phyloP scores from a whole-genome alignment of 1,140 invertebrate species.

The Aphaenogaster floridana region DNA sequence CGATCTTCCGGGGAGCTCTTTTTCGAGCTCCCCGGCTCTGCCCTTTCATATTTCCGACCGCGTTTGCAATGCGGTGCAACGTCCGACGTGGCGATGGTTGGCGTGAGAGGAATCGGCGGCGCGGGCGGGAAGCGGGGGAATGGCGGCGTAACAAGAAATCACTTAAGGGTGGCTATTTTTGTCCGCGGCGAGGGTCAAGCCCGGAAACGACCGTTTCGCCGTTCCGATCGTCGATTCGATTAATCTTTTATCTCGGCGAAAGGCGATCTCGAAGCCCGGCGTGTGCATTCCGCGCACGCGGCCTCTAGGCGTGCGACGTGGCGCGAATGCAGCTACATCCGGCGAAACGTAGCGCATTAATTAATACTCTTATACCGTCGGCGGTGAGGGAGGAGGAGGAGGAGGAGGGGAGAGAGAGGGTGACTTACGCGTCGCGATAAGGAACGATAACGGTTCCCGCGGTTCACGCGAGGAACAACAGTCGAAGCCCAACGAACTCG shows the following conservation, averaged over 20 bases:
- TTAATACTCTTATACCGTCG: constrained; percentile 43
- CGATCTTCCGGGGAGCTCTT: constrained; percentile 41
- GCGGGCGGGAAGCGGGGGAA: no score
- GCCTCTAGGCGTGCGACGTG: constrained; percentile 3
- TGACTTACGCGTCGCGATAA: constrained; percentile 20
- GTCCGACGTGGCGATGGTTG: not conserved
- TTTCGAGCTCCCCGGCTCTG: not conserved
- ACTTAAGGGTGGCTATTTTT: constrained; percentile 53
- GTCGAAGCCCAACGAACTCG: not conserved
- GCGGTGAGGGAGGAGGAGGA: not conserved
- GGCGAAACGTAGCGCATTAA: constrained; percentile 37
- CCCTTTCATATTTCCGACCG: constrained; percentile 35
- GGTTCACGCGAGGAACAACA: not conserved
- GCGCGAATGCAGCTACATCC: constrained; percentile 33
- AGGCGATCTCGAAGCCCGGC: not conserved
- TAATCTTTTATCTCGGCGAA: constrained; percentile 35
- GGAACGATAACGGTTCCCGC: not conserved
- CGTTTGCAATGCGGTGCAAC: constrained; percentile 5
- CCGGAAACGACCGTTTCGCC: constrained; percentile 1
- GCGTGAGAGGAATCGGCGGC: no score
- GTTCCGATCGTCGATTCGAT: constrained; percentile 24
- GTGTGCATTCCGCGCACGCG: constrained; percentile 31
- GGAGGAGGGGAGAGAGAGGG: no score
- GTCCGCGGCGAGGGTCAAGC: not conserved
- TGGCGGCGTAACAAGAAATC: constrained; percentile 48